phyloP scores from a whole-genome alignment of 2,797 vertebrate species.

The Champsocephalus gunnari region DNA sequence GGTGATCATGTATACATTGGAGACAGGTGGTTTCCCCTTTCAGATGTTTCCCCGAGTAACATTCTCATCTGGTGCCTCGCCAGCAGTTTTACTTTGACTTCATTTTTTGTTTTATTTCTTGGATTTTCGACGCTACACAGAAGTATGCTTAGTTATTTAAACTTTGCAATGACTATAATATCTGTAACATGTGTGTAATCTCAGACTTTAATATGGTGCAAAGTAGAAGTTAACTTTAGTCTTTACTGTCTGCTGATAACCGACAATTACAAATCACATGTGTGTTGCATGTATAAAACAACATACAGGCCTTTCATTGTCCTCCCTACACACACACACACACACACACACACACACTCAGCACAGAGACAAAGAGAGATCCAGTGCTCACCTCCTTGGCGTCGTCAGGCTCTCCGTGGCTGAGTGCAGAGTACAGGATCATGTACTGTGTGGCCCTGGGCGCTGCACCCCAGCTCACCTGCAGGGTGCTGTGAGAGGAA shows the following conservation, averaged over 20 bases:
- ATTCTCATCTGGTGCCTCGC: too few species aligned
- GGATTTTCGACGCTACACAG: too few species aligned
- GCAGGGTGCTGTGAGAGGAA: constrained; percentile 86
- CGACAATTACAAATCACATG: background rate
- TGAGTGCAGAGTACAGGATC: constrained; percentile 87
- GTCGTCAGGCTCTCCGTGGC: constrained; percentile 85
- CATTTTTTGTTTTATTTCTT: too few species aligned
- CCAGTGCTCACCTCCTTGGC: constrained; percentile 82
- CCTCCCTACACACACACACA: background rate
- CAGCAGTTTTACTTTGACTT: too few species aligned
- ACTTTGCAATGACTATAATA: background rate
- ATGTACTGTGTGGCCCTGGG: constrained; percentile 91
- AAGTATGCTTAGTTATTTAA: background rate
- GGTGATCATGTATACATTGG: too few species aligned
- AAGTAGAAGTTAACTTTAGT: background rate
- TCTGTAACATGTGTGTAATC: background rate
- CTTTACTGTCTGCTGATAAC: background rate
- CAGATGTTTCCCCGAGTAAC: too few species aligned
- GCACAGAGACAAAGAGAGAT: background rate
- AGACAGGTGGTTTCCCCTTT: too few species aligned
- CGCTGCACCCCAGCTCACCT: constrained; percentile 88
- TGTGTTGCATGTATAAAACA: background rate
- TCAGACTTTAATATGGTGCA: background rate
- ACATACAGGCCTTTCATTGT: background rate
- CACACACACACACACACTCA: background rate